Conservation (phyloP, 2,888 invertebrate genomes). For the Conomelus anceps region DNA sequence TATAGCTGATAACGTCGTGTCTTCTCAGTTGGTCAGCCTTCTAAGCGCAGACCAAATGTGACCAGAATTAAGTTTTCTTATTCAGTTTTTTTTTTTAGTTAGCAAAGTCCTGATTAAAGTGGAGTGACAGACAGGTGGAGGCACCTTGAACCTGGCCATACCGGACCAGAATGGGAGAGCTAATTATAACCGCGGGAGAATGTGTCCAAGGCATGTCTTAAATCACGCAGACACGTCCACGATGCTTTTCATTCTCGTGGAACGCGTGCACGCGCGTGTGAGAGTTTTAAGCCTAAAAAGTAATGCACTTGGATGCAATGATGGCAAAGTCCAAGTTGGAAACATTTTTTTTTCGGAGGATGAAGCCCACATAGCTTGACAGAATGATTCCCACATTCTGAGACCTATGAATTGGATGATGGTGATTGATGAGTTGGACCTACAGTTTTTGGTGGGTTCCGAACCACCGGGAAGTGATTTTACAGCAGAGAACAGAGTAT, state of each 20-base stretch:
- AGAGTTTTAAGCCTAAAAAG: background rate
- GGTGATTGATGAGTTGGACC: no score
- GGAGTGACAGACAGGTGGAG: no score
- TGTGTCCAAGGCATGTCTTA: background rate
- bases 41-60: background rate
- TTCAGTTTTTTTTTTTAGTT: background rate
- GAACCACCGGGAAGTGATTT: no score
- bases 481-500: no score
- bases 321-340: background rate
- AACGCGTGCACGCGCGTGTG: background rate
- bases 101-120: no score
- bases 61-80: background rate
- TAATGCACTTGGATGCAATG: background rate
- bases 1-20: no score
- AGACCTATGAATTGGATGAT: no score
- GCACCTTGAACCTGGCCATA: background rate
- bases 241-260: background rate
- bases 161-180: background rate
- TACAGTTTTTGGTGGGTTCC: no score
- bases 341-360: background rate
- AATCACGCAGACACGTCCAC: background rate
- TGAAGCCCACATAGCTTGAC: no score
- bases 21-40: no score
- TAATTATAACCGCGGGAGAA: background rate
- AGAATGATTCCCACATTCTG: no score